A percentile compares a stretch with the other conserved stretches of the same genome.
Evolutionary conservation across 2,113 vertebrate genomes (phyloP).

Genomic region (Sinocyclocheilus anshuiensis): DNA sequence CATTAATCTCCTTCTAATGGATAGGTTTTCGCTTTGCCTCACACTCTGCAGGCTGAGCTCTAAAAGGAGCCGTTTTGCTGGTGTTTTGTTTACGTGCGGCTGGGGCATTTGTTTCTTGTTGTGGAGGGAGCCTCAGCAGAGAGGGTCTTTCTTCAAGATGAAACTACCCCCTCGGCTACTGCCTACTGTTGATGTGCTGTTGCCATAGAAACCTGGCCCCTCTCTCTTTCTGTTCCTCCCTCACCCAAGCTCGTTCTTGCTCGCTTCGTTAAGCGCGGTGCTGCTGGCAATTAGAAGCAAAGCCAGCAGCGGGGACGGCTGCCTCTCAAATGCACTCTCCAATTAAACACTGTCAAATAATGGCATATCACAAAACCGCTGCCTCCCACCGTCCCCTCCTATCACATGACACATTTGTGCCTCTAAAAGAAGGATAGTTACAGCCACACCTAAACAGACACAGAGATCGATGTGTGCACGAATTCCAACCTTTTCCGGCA

Average conservation of each 20-base stretch:
- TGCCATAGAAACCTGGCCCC: conserved; percentile 80
- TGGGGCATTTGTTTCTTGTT: conserved; percentile 63
- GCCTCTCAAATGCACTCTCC: conserved; percentile 75
- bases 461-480: conserved; percentile 25
- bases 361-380: conserved; percentile 65
- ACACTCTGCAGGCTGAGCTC: conserved; percentile 22
- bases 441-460: neutral
- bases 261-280: conserved; percentile 79
- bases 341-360: conserved; percentile 78
- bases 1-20: conserved; percentile 34
- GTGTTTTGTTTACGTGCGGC: conserved; percentile 24
- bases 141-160: conserved; percentile 75
- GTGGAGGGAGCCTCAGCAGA: conserved; percentile 64
- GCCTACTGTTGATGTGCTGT: conserved; percentile 67
- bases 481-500: conserved; percentile 22
- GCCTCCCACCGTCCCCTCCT: conserved; percentile 23
- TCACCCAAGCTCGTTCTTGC: conserved; percentile 71
- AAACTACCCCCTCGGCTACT: conserved; percentile 73
- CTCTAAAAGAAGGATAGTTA: conserved; percentile 6
- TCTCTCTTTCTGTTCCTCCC: conserved; percentile 65
- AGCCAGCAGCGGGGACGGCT: conserved; percentile 75
- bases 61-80: conserved; percentile 23
- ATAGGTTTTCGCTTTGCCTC: conserved; percentile 28
- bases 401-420: conserved; percentile 21
- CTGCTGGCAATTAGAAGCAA: conserved; percentile 80